Evolutionary conservation across 1,140 invertebrate genomes (phyloP).

Genomic region (Atta texana): DNA sequence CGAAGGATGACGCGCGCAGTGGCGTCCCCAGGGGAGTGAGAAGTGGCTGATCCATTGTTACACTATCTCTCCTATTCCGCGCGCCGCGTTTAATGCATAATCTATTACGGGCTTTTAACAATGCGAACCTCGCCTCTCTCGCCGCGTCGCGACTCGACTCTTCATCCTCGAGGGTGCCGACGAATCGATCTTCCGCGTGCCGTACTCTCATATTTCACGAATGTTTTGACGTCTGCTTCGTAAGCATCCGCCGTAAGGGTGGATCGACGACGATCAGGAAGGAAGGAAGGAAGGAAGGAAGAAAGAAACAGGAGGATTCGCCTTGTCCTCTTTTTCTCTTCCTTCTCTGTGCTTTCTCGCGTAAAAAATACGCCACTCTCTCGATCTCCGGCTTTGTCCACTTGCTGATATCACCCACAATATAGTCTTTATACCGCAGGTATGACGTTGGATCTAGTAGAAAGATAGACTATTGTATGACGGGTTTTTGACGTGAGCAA

Average conservation of each 20-base stretch:
- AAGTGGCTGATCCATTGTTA: constrained; percentile 83
- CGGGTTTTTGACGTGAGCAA: constrained; percentile 48
- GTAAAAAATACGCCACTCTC: constrained; percentile 21
- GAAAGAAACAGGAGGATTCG: neutral
- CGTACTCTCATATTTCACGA: constrained; percentile 84
- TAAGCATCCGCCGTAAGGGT: constrained; percentile 77
- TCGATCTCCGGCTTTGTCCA: constrained; percentile 53
- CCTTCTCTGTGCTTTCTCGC: constrained; percentile 39
- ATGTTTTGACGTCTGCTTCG: constrained; percentile 83
- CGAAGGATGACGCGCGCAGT: constrained; percentile 80
- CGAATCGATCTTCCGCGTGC: constrained; percentile 81
- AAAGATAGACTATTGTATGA: constrained; percentile 52
- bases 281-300: constrained; percentile 23
- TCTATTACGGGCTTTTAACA: constrained; percentile 85
- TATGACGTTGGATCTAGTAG: constrained; percentile 46
- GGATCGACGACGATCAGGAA: constrained; percentile 58
- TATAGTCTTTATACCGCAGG: constrained; percentile 41
- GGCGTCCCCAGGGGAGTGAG: constrained; percentile 78
- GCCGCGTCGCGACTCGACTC: constrained; percentile 63
- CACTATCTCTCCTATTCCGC: constrained; percentile 81
- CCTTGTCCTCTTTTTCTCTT: constrained; percentile 45
- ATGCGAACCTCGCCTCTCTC: constrained; percentile 77
- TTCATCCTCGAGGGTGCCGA: constrained; percentile 68
- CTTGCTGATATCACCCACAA: constrained; percentile 31
- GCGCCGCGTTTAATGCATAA: constrained; percentile 84